Evolutionary conservation across 2,888 invertebrate species (phyloP).

Genomic region (Aphodius granarius): DNA sequence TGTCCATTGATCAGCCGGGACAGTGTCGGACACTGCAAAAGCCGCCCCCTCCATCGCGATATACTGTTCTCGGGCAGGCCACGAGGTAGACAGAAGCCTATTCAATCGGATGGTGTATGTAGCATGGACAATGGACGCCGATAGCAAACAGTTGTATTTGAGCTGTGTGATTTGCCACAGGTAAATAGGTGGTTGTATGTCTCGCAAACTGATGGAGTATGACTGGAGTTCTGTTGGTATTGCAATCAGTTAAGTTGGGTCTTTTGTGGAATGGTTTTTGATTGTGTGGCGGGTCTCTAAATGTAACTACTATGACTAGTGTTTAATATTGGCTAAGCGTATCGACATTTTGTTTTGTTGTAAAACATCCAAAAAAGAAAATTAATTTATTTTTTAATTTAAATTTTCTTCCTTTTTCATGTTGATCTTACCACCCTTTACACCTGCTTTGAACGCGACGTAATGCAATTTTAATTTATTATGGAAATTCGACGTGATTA

Average conservation of each 20-base stretch:
- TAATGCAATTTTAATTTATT: not conserved
- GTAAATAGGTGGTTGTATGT: not conserved
- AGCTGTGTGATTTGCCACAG: not conserved
- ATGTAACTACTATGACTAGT: no score
- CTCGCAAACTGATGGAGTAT: not conserved
- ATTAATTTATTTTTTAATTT: no score
- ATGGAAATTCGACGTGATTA: not conserved
- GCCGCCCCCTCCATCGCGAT: not conserved
- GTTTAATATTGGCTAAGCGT: no score
- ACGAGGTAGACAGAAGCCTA: not conserved
- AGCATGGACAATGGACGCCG: not conserved
- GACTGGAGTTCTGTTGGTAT: not conserved
- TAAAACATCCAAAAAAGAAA: no score
- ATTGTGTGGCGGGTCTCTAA: no score
- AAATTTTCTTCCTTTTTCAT: no score
- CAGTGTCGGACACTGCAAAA: not conserved
- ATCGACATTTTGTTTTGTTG: no score
- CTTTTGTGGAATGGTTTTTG: not conserved
- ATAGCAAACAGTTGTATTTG: not conserved
- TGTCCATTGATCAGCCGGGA: conserved; percentile 3
- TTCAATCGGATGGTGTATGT: not conserved
- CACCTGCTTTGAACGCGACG: not conserved
- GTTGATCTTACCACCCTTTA: no score
- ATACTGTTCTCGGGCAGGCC: not conserved
- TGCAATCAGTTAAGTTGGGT: not conserved